Evolutionary conservation across 2,797 vertebrate genomes (phyloP), one percentile per base, ranked within the genome.

Genomic region (Phalloptychus januarius): DNA sequence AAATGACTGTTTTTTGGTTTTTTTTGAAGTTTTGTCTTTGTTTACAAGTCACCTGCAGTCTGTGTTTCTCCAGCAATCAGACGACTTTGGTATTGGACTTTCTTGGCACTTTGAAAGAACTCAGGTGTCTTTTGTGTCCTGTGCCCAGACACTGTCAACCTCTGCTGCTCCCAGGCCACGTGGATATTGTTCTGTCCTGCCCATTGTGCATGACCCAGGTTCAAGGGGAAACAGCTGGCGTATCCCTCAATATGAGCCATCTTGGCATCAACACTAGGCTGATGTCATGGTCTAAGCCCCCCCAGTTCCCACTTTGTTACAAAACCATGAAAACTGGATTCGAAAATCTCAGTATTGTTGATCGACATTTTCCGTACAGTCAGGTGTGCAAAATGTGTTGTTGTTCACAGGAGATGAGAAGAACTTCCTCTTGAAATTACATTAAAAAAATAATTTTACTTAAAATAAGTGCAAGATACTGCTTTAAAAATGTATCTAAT

Each of bases 191-290:
- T 95, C 86, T 86, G 38, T 28, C 63, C 69, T 74, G 84, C 85
- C 82, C 90, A 94, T 92, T 94, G 91, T 89, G 79, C 40, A 67
- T 91, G 91, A 91, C 91, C 92, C 90, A 74, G 79, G 83, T 92
- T 89, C 75, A 86, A 74, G 65, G 86, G 93, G 94, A 96, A 96
- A 92, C 95, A 96, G 95, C 95, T 96, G 93, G 89, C 89, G 90
- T 88, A 89, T 92, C 90, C 89, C 92, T 85, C 87, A 82, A 89
- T 84, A 88, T 85, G 83, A 87, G 87, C 67, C 79, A 81, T 84
- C 81, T 83, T 93, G 92, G 91, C 94, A 91, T 78, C 3, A 58
- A 86, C 77, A 74, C 78, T n/a, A 48, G 76, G 50, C 77, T 80
- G 79, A 58, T 77, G 80, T 80, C 71, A 83, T 0, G 8, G 38